Conservation (phyloP, 2,888 invertebrate genomes). For the Galeopsomyia nigrocyanea region DNA sequence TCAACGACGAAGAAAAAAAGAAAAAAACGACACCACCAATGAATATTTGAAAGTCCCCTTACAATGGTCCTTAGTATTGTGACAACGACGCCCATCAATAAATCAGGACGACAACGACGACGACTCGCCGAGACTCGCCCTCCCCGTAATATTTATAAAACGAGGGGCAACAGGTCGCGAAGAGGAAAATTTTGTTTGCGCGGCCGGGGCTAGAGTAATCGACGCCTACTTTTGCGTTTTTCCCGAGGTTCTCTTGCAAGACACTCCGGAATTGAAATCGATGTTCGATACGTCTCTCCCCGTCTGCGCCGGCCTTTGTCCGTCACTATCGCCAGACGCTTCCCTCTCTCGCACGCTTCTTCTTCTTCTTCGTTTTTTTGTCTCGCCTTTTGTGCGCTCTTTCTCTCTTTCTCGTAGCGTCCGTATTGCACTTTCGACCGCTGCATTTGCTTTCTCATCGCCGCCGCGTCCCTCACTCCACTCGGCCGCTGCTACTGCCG, state of each 20-base stretch:
- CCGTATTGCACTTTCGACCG: no score
- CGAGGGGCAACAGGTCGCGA: constrained; percentile 36
- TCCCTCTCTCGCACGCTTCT: background rate
- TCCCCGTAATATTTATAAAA: constrained; percentile 37
- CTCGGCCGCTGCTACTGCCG: background rate
- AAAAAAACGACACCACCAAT: no score
- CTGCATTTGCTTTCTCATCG: no score
- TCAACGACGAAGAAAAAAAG: no score
- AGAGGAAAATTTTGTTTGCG: constrained; percentile 31
- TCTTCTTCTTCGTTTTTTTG: background rate
- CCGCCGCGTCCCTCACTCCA: background rate
- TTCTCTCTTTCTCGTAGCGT: background rate
- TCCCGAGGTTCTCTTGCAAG: constrained; percentile 26
- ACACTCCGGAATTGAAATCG: constrained; percentile 45
- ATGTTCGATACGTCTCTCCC: constrained; percentile 46
- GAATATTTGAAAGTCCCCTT: no score
- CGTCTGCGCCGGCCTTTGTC: constrained; percentile 16
- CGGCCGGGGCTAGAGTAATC: background rate
- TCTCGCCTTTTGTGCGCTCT: no score
- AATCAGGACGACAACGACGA: background rate
- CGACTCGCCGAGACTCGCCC: background rate
- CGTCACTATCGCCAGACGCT: constrained; percentile 24
- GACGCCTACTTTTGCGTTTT: constrained; percentile 10
- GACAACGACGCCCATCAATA: background rate
- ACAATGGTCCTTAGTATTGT: no score